These are phyloP conservation scores for Ceratina japonica DNA, from an alignment of 1,140 invertebrate genomes.

Conservation along the genomic window DNA sequence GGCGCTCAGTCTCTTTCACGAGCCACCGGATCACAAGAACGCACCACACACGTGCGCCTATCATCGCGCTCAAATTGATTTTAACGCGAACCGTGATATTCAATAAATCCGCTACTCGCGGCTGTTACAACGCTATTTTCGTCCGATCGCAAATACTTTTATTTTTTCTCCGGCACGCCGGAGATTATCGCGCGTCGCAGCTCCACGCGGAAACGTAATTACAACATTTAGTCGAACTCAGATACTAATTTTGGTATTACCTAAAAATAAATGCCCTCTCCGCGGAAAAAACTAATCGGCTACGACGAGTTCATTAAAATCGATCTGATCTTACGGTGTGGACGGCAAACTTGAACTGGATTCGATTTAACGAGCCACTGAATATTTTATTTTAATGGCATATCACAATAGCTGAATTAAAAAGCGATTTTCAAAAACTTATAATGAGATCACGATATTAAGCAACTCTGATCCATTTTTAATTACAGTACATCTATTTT, in stretches of 20 bases:
- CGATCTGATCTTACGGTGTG: slow-evolving; percentile 56
- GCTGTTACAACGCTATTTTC: slow-evolving; percentile 21
- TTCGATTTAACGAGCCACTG: slow-evolving; percentile 38
- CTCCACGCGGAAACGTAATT: neutral
- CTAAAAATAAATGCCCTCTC: slow-evolving; percentile 60
- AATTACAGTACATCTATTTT: neutral
- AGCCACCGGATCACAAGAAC: slow-evolving; percentile 24
- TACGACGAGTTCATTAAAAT: slow-evolving; percentile 58
- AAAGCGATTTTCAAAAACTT: no score
- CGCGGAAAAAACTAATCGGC: slow-evolving; percentile 52
- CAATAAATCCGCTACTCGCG: slow-evolving; percentile 11
- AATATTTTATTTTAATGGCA: slow-evolving; percentile 1
- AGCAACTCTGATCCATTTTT: neutral
- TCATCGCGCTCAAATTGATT: slow-evolving; percentile 50
- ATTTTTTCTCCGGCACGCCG: neutral
- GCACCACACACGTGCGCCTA: slow-evolving; percentile 39
- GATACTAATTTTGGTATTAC: slow-evolving; percentile 13
- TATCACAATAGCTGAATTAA: neutral
- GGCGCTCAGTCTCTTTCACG: slow-evolving; percentile 51
- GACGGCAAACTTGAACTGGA: slow-evolving; percentile 49
- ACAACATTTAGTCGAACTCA: slow-evolving; percentile 7
- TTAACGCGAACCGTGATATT: slow-evolving; percentile 45
- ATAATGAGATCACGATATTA: neutral
- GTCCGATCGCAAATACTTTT: neutral
- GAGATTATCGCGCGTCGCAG: neutral